These are phyloP conservation scores for Cataglyphis albicans DNA, from an alignment of 2,888 invertebrate species.

Conservation along the genomic window DNA sequence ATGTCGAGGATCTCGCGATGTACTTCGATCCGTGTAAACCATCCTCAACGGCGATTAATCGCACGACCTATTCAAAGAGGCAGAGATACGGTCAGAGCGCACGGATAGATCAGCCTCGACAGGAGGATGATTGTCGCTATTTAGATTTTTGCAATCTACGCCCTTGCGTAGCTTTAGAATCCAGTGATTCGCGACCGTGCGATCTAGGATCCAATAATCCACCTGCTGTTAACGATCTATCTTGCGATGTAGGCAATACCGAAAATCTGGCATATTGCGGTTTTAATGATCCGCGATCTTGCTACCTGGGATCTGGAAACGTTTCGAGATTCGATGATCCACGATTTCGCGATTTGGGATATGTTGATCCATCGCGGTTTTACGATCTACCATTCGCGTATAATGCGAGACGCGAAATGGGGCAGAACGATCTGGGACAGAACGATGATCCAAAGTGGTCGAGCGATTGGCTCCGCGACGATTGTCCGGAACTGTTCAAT, in stretches of 20 bases:
- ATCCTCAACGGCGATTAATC: constrained; percentile 15
- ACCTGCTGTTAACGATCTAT: not conserved
- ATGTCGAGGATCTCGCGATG: constrained; percentile 81
- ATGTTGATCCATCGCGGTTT: not conserved
- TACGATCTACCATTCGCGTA: not conserved
- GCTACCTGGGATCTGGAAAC: too few species aligned
- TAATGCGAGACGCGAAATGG: not conserved
- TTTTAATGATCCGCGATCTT: not conserved
- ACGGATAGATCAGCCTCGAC: constrained; percentile 4
- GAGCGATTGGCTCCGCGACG: constrained; percentile 50
- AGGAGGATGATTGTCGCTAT: not conserved
- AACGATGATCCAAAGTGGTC: not conserved
- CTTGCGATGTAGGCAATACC: not conserved
- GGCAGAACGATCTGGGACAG: not conserved
- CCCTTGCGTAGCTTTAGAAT: not conserved
- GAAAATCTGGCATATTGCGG: constrained; percentile 7
- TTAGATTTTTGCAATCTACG: not conserved
- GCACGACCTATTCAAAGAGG: constrained; percentile 40
- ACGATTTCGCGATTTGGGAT: not conserved
- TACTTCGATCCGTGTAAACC: constrained; percentile 66
- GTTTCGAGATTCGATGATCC: not conserved
- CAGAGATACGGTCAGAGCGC: constrained; percentile 45
- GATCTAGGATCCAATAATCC: not conserved
- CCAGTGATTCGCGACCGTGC: not conserved
- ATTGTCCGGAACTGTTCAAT: constrained; percentile 58